phyloP scores from a whole-genome alignment of 2,113 vertebrate species.

The Hypomesus transpacificus region DNA sequence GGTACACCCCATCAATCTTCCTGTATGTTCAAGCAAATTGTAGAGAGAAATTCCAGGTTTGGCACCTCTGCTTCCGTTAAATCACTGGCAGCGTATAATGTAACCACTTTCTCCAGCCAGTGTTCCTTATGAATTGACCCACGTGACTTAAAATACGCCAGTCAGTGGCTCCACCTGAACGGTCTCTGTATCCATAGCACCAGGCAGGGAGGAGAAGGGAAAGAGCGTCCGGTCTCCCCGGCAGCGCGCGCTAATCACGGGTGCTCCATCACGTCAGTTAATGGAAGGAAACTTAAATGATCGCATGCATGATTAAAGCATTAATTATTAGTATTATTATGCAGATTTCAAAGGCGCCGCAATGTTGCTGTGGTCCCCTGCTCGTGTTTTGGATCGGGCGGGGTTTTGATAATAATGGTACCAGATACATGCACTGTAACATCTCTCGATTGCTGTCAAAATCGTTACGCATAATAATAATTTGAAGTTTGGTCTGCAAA shows the following conservation, averaged over 20 bases:
- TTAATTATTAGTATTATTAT: too few relatives aligned
- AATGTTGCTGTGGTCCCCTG: too few relatives aligned
- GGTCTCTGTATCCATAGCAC: slow-evolving; percentile 69
- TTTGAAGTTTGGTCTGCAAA: too few relatives aligned
- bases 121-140: slow-evolving; percentile 67
- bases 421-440: too few relatives aligned
- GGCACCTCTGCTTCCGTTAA: slow-evolving; percentile 36
- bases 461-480: too few relatives aligned
- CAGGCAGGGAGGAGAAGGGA: slow-evolving; percentile 28
- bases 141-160: slow-evolving; percentile 76
- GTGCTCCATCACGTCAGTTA: not conserved
- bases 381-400: too few relatives aligned
- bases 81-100: slow-evolving; percentile 37
- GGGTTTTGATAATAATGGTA: too few relatives aligned
- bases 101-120: slow-evolving; percentile 60
- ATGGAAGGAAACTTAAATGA: not conserved
- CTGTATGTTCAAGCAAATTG: not conserved
- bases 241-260: not conserved
- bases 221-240: slow-evolving; percentile 2
- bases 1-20: not conserved
- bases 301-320: not conserved
- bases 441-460: too few relatives aligned
- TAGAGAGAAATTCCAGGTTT: slow-evolving; percentile 21
- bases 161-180: slow-evolving; percentile 74
- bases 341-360: too few relatives aligned